Conservation (phyloP, 2,113 vertebrate genomes). For the Ictalurus furcatus region DNA sequence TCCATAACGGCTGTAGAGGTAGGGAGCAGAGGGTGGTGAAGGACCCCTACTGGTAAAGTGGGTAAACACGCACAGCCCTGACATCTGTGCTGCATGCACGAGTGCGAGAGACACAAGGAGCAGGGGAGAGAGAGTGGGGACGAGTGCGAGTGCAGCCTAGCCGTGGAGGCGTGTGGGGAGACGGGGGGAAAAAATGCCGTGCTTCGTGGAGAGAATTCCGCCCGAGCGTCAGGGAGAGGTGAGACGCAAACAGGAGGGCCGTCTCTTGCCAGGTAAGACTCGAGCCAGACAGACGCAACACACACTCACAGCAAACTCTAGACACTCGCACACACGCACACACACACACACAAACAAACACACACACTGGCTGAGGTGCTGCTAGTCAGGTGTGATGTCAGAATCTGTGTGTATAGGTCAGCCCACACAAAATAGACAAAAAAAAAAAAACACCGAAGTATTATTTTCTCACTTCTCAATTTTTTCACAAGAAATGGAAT, state of each 20-base stretch:
- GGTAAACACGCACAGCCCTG: conserved; percentile 74
- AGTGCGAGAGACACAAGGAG: conserved; percentile 51
- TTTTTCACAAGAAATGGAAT: not conserved
- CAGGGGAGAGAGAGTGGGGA: conserved; percentile 33
- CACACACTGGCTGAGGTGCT: conserved; percentile 24
- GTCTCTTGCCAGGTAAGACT: conserved; percentile 77
- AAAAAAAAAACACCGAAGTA: not conserved
- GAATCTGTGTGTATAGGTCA: conserved; percentile 31
- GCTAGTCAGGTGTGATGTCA: conserved; percentile 42
- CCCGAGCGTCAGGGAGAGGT: conserved; percentile 78
- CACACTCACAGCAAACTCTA: conserved; percentile 25
- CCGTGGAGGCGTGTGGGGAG: conserved; percentile 65
- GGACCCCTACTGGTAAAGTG: conserved; percentile 82
- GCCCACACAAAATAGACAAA: not conserved
- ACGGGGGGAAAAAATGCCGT: conserved; percentile 77
- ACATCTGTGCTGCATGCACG: conserved; percentile 75
- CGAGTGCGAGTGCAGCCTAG: conserved; percentile 57
- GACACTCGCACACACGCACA: not conserved
- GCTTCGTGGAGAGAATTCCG: conserved; percentile 80
- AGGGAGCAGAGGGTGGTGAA: conserved; percentile 76
- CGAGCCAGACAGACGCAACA: conserved; percentile 34
- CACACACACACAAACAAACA: not conserved
- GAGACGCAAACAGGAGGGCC: conserved; percentile 73
- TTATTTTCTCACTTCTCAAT: not conserved
- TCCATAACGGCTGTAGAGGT: conserved; percentile 67